A percentile compares a stretch with the other conserved stretches of the same genome.
These are phyloP conservation scores for Bryconaethiops microstoma DNA, from an alignment of 2,797 vertebrate genomes.

Conservation along the genomic window DNA sequence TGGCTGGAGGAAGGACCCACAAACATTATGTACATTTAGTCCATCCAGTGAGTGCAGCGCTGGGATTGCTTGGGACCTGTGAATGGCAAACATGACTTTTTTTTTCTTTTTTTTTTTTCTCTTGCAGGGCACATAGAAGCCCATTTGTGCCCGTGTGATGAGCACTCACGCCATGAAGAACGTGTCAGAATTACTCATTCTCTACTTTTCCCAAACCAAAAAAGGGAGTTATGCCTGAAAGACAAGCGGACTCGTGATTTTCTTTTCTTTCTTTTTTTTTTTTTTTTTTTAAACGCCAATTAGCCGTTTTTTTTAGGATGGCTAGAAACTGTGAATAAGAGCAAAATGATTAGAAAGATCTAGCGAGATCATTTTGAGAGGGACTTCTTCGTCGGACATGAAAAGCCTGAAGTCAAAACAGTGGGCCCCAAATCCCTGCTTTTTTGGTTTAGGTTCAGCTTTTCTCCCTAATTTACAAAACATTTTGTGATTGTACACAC, in stretches of 20 bases:
- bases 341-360: background rate
- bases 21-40: constrained; percentile 65
- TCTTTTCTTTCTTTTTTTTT: constrained; percentile 30
- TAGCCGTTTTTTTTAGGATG: constrained; percentile 49
- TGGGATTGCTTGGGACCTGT: constrained; percentile 77
- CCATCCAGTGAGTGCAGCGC: constrained; percentile 64
- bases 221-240: background rate
- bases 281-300: constrained; percentile 47
- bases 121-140: constrained; percentile 47
- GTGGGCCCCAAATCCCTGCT: constrained; percentile 26
- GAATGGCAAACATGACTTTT: constrained; percentile 65
- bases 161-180: constrained; percentile 46
- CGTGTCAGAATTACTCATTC: background rate
- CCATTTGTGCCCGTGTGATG: constrained; percentile 34
- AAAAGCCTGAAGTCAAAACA: background rate
- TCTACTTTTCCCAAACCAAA: constrained; percentile 21
- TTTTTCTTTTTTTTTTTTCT: too few species aligned
- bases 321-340: constrained; percentile 34
- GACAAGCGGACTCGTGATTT: constrained; percentile 49
- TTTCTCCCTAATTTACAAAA: constrained; percentile 4
- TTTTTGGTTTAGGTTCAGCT: constrained; percentile 53
- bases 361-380: background rate
- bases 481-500: constrained; percentile 16
- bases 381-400: background rate
- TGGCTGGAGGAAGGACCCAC: constrained; percentile 61